A percentile compares a stretch with the other conserved stretches of the same genome.
Evolutionary conservation across 2,797 vertebrate genomes (phyloP).

Genomic region (Eospalax fontanierii): DNA sequence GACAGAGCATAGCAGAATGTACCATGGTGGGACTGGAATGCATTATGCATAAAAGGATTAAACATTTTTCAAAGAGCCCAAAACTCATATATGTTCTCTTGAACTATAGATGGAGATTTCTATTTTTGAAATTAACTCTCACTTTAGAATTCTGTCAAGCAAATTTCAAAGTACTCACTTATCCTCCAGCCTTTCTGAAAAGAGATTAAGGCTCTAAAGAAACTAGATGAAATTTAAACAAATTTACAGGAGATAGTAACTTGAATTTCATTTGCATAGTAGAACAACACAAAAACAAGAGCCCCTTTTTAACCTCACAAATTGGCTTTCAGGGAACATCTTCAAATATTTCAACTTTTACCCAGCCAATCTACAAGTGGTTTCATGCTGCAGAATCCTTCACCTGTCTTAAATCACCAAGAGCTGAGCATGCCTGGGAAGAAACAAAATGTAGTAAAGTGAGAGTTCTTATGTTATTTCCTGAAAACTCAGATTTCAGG

Average conservation of each 20-base stretch:
- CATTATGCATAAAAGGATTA: conserved; percentile 34
- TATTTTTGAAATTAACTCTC: conserved; percentile 48
- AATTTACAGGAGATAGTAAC: not conserved
- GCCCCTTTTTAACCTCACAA: not conserved
- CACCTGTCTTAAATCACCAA: conserved; percentile 43
- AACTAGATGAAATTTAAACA: conserved; percentile 48
- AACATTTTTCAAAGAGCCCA: conserved; percentile 7
- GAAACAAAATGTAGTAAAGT: conserved; percentile 65
- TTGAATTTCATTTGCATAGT: conserved; percentile 7
- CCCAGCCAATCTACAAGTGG: not conserved
- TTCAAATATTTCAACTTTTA: not conserved
- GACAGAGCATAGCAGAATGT: not conserved
- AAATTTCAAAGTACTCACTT: conserved; percentile 60
- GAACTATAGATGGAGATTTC: conserved; percentile 22
- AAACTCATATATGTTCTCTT: conserved; percentile 1
- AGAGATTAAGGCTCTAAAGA: not conserved
- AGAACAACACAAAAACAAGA: not conserved
- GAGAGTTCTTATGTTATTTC: conserved; percentile 81
- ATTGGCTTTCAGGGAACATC: not conserved
- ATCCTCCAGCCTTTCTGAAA: conserved; percentile 1
- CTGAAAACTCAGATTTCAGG: conserved; percentile 80
- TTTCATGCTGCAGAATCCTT: not conserved
- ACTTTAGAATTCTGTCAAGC: conserved; percentile 27
- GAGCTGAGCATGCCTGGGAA: not conserved
- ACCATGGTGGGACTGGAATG: not conserved